Percentiles rank a stretch among this genome's conserved stretches.
Evolutionary conservation across 2,797 vertebrate species (phyloP).

Genomic region (Cynopterus sphinx): DNA sequence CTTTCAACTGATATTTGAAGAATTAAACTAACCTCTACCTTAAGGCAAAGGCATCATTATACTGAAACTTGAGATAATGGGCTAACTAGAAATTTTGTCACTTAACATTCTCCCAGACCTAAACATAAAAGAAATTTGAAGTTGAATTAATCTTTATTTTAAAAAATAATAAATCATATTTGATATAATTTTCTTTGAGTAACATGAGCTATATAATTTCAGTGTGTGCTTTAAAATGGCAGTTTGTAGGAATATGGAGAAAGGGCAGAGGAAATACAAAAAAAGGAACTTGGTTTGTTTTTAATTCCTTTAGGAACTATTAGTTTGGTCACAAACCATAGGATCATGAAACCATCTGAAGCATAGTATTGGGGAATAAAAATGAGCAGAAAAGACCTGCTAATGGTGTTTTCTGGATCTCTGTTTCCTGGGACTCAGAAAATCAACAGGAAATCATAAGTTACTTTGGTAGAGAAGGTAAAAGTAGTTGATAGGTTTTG

Average conservation of each 20-base stretch:
- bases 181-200: background rate
- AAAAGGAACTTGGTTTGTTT: background rate
- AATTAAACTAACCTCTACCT: background rate
- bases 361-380: background rate
- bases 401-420: background rate
- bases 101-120: background rate
- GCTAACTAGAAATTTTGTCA: constrained; percentile 28
- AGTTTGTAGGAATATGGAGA: background rate
- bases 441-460: background rate
- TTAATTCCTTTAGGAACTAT: background rate
- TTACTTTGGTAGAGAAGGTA: background rate
- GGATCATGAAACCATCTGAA: background rate
- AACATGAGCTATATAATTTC: background rate
- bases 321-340: background rate
- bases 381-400: background rate
- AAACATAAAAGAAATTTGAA: constrained; percentile 51
- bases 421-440: background rate
- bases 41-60: background rate
- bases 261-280: background rate
- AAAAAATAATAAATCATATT: background rate
- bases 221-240: background rate
- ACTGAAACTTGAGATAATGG: background rate
- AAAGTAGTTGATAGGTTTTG: background rate
- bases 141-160: background rate
- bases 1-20: constrained; percentile 19